Percentiles rank a stretch among this genome's conserved stretches.
phyloP scores from a whole-genome alignment of 2,797 vertebrate species.

The Etheostoma nigrum region DNA sequence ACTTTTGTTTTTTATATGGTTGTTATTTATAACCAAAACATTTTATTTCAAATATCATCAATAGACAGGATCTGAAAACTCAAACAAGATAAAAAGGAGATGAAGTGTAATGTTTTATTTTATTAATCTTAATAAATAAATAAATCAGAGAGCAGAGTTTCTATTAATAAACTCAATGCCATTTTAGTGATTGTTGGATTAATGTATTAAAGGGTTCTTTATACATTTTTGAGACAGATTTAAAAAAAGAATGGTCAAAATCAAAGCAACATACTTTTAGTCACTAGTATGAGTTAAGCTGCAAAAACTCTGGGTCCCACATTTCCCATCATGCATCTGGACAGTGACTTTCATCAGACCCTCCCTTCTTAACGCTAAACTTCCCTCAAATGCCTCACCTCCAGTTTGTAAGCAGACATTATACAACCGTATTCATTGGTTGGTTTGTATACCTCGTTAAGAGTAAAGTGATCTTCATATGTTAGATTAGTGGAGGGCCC shows the following conservation, averaged over 20 bases:
- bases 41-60: no score
- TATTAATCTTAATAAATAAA: no score
- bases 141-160: not conserved
- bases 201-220: not conserved
- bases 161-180: not conserved
- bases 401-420: not conserved
- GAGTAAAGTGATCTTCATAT: not conserved
- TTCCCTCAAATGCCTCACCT: not conserved
- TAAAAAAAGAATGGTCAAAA: no score
- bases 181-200: not conserved
- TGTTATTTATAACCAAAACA: no score
- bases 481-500: not conserved
- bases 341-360: not conserved
- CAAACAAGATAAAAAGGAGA: no score
- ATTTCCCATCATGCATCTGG: not conserved
- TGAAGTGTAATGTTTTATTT: no score
- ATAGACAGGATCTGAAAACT: no score
- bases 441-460: not conserved
- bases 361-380: not conserved
- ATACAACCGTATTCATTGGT: not conserved
- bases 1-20: no score
- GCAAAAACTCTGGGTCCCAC: not conserved
- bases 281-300: no score
- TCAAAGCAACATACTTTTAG: no score
- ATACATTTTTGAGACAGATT: not conserved